Base-by-base conservation (phyloP, 2,797 vertebrate genomes). In the Botia kubotai region DNA sequence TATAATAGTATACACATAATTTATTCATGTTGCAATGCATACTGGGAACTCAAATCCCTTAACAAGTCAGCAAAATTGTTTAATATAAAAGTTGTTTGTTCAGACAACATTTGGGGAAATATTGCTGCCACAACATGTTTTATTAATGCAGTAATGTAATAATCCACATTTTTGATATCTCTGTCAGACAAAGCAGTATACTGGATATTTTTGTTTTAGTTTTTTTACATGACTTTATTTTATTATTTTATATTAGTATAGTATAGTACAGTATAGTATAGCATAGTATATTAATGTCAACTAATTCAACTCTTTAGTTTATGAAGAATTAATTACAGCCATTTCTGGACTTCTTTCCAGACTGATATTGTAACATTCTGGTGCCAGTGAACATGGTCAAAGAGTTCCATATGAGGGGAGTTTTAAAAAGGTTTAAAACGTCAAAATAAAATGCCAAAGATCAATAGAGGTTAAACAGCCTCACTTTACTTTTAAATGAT, bases 371-470 rank as follows among this genome's bases (percentile, higher is more conserved):
- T 63, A 65, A 52, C 63, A 52, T 52, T 52, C 2, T 14, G 33
- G 10, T 19, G 12, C 46, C 29, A 19, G 17, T 36, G 19, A 33
- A 65, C 63, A 4, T 65, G 2, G 12, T 65, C 12, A 3, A 75
- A 65, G 17, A 12, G n/a, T 17, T 75, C 12, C 13, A 1, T 52
- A 21, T 33, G 33, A 33, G 33, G 33, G 4, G 4, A 33, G n/a
- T n/a, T 52, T 52, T 66, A 4, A 21, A 52, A 50, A 36, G 17
- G 17, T 65, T 52, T 75, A 36, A 76, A 76, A 33, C 48, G 36
- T 66, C 36, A 10, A 66, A 66, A 39, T 0, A 0, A 53, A 66
- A 66, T 53, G 62, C 17, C 74, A 53, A 39, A 48, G 19, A 17
- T 53, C 46, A 66, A 48, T 13, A 53, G 74, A 66, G 48, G 48